Base-by-base conservation (phyloP, 2,888 invertebrate species). In the Carabus problematicus region DNA sequence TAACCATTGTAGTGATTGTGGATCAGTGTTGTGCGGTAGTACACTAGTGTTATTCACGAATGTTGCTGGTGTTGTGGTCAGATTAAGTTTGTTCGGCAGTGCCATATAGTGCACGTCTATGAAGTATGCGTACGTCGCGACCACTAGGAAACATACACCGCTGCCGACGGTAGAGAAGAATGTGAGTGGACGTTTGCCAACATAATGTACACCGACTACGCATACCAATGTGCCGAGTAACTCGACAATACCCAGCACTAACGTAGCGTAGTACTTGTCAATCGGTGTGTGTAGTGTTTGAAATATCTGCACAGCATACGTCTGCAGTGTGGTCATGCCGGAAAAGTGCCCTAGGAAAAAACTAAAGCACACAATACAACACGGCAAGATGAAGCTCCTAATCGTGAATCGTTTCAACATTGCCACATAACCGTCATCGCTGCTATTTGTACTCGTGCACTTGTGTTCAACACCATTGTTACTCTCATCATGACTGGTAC, bases 341-440 rank as follows among this genome's bases (percentile, higher is more conserved):
- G 90, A 90, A 75, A 93, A 92, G 75, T 91, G 88, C 0, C 89
- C 88, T 11, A 92, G 84, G 75, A 92, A 90, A 79, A 93, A 93
- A 14, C 86, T 83, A 47, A 87, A 84, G 9, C 86, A 82, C 0
- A 93, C 88, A 18, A 93, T 79, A 2, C 85, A 77, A 75, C 88
- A 92, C 0, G 93, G 93, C 55, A 85, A 77, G n/a, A 89, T 76
- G 76, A 93, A 93, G 40, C 87, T 88, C 59, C 84, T 84, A 56
- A 85, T 85, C 1, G 82, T 78, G 76, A 88, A 91, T 54, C 82
- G 77, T 8, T 78, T 77, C 73, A 85, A 78, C 0, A 79, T 75
- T 3, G 75, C 75, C 29, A 74, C 14, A 67, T 61, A 43, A 49
- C 3, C 70, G 54, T 11, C 2, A 16, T 1, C 16, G 16, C 16